A percentile compares a stretch with the other conserved stretches of the same genome.
Evolutionary conservation across 2,888 invertebrate species (phyloP).

Genomic region (Cordilura impudica): DNA sequence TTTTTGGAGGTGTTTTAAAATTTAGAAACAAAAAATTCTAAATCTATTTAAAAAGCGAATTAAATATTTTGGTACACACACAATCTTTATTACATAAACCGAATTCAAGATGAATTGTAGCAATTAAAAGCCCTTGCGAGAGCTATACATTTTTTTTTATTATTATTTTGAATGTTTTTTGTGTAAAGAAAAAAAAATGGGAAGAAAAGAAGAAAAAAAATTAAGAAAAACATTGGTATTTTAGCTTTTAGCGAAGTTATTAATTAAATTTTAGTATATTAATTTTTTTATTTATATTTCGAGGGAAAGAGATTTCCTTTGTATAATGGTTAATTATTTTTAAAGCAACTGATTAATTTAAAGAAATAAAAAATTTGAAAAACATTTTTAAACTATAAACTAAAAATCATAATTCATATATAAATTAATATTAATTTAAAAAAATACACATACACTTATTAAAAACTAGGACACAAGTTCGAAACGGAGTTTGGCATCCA

Average conservation of each 20-base stretch:
- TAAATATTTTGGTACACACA: slow-evolving; percentile 76
- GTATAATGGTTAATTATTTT: too few species aligned
- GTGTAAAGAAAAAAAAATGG: slow-evolving; percentile 60
- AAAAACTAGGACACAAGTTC: too few species aligned
- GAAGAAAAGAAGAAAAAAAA: slow-evolving; percentile 56
- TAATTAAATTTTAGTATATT: not conserved
- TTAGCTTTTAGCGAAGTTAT: slow-evolving; percentile 22
- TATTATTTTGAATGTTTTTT: slow-evolving; percentile 20
- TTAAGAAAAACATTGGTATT: slow-evolving; percentile 50
- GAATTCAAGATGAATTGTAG: slow-evolving; percentile 77
- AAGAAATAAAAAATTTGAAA: too few species aligned
- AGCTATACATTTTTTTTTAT: slow-evolving; percentile 66
- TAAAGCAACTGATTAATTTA: too few species aligned
- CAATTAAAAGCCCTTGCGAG: slow-evolving; percentile 75
- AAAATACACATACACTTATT: too few species aligned
- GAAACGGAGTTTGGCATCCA: too few species aligned
- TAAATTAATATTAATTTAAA: too few species aligned
- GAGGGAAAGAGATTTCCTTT: too few species aligned
- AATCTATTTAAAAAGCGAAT: slow-evolving; percentile 74
- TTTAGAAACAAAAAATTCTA: slow-evolving; percentile 25
- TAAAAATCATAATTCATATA: too few species aligned
- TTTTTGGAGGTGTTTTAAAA: slow-evolving; percentile 35
- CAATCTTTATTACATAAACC: slow-evolving; percentile 77
- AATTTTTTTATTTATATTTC: too few species aligned
- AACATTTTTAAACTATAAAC: too few species aligned